A percentile compares a stretch with the other conserved stretches of the same genome.
Evolutionary conservation across 1,140 invertebrate genomes (phyloP).

Genomic region (Drosophila tropicalis): DNA sequence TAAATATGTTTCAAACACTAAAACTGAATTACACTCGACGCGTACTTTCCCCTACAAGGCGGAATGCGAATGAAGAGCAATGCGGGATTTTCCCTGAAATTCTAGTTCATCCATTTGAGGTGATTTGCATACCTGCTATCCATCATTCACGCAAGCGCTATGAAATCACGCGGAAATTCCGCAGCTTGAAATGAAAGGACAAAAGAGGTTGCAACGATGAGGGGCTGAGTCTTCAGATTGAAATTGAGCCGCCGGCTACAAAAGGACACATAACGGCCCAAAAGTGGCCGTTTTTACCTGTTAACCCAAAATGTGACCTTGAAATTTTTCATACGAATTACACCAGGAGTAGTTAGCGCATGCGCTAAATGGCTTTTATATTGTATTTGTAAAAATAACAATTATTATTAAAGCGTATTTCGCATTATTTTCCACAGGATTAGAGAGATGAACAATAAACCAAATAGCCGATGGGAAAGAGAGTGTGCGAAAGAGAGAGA

Average conservation of each 20-base stretch:
- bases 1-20: slow-evolving; percentile 5
- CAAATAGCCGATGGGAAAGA: slow-evolving; percentile 16
- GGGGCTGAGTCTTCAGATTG: not conserved
- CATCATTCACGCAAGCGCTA: slow-evolving; percentile 71
- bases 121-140: slow-evolving; percentile 68
- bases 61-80: slow-evolving; percentile 69
- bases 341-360: slow-evolving; percentile 74
- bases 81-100: slow-evolving; percentile 68
- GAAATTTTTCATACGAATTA: slow-evolving; percentile 76
- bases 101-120: slow-evolving; percentile 52
- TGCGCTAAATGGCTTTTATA: slow-evolving; percentile 81
- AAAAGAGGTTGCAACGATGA: slow-evolving; percentile 14
- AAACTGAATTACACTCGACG: slow-evolving; percentile 31
- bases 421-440: slow-evolving; percentile 81
- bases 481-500: slow-evolving; percentile 29
- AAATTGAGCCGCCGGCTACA: not conserved
- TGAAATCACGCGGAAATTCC: slow-evolving; percentile 75
- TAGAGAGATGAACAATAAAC: slow-evolving; percentile 70
- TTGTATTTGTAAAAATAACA: slow-evolving; percentile 79
- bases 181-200: slow-evolving; percentile 64
- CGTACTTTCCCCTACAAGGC: slow-evolving; percentile 57
- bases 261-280: slow-evolving; percentile 42
- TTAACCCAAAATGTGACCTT: slow-evolving; percentile 66
- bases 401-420: slow-evolving; percentile 82
- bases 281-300: slow-evolving; percentile 60